phyloP scores from a whole-genome alignment of 2,113 vertebrate genomes.

The Psittacus erithacus region DNA sequence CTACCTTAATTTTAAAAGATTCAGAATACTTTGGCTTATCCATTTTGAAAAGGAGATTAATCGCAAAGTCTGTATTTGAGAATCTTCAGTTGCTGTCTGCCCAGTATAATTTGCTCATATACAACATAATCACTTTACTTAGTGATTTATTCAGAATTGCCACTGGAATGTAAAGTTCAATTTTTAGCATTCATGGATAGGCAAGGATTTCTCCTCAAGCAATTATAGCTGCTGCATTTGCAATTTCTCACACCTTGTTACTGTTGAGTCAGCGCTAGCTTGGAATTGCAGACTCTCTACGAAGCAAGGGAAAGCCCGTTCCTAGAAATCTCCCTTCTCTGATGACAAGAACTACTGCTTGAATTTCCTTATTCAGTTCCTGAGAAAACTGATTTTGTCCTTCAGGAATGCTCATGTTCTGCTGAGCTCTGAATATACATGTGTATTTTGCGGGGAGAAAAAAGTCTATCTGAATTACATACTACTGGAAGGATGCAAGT shows the following conservation, averaged over 20 bases:
- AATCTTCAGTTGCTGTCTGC: background rate
- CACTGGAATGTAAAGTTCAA: background rate
- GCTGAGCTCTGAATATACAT: background rate
- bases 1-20: background rate
- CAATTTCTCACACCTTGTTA: background rate
- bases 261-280: constrained; percentile 17
- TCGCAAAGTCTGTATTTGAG: background rate
- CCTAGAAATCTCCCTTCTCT: constrained; percentile 1
- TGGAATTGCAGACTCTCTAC: background rate
- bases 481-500: background rate
- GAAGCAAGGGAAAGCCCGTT: background rate
- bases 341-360: background rate
- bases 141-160: constrained; percentile 1
- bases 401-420: background rate
- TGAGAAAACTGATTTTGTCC: background rate
- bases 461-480: background rate
- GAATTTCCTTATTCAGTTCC: background rate
- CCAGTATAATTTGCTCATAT: constrained; percentile 14
- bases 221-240: constrained; percentile 20
- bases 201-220: background rate
- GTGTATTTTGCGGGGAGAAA: accelerated
- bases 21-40: background rate
- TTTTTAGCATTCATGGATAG: constrained; percentile 18
- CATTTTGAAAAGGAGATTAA: background rate
- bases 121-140: background rate